Base-by-base conservation (phyloP, 2,113 vertebrate genomes). In the Tachycineta bicolor region DNA sequence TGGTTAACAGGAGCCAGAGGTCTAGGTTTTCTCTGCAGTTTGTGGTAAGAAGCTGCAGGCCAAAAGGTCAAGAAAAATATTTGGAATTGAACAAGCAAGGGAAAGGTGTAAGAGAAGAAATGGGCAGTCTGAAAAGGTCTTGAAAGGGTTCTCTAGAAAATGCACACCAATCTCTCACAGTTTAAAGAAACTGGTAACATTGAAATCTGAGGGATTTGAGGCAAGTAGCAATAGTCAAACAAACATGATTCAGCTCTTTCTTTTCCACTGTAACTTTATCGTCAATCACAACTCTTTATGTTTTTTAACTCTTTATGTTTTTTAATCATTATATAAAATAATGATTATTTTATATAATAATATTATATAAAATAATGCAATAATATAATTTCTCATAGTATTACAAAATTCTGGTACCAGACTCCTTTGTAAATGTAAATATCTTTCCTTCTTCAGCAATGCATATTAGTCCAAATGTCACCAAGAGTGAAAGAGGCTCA, bases 1-100 rank as follows among this genome's bases (percentile, higher is more conserved):
- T 80, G 86, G 90, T 93, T 97, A 97, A 96, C 82, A 82, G 74
- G 83, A 92, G 85, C 55, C 90, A 83, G 79, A 93, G 88, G 50
- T 80, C 44, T 90, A 93, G 44, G 19, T 59, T 96, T 93, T 78
- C 82, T 91, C 64, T 85, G 59, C 56, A 63, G 55, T 88, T 73
- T 59, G 77, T 84, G 90, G 76, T 55, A 92, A 93, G 90, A 84
- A 91, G 50, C 71, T 91, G 59, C 43, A 92, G 82, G 93, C 76
- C 63, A 71, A 73, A 87, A 94, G 73, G 82, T 94, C 74, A 71
- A 90, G 73, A 95, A 94, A 91, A 95, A 65, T 52, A 91, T 89
- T 91, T 87, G 67, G 56, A 94, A 67, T 59, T 90, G 77, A 96
- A 83, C 67, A 39, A 77, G 25, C 5, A 69, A 77, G 29, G 31